Evolutionary conservation across 2,113 vertebrate genomes (phyloP).

Genomic region (Eira barbara): DNA sequence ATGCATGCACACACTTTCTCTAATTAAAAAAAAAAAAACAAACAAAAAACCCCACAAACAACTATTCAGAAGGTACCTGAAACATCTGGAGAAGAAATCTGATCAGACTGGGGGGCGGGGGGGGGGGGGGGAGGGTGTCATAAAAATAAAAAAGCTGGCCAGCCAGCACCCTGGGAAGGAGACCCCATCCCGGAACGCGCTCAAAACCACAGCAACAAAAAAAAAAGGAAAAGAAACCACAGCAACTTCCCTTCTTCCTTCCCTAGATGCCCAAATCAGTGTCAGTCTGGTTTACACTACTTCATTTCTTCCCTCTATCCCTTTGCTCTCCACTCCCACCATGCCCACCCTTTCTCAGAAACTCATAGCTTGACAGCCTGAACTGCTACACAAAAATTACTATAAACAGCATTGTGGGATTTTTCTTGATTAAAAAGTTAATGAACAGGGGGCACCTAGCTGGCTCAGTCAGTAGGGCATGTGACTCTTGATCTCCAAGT

Average conservation of each 20-base stretch:
- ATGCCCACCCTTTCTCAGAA: neutral
- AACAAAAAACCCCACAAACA: neutral
- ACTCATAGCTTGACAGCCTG: neutral
- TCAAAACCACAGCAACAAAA: neutral
- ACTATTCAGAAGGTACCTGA: neutral
- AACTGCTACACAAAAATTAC: neutral
- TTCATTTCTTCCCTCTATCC: neutral
- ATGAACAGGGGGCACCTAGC: neutral
- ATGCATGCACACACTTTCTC: too few relatives aligned
- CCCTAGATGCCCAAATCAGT: neutral
- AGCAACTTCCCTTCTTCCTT: neutral
- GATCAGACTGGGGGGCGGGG: neutral
- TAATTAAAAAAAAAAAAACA: neutral
- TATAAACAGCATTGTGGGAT: neutral
- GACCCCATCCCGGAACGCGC: neutral
- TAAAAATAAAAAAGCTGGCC: neutral
- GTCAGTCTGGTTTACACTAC: neutral
- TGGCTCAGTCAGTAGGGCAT: neutral
- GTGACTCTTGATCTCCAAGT: neutral
- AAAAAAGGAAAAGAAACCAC: too few relatives aligned
- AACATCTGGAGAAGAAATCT: neutral
- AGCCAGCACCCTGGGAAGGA: neutral
- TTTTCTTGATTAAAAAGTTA: neutral
- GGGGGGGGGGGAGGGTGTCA: fast-evolving
- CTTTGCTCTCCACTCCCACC: neutral